Conservation (phyloP, 2,113 vertebrate species). For the Cynocephalus volans region DNA sequence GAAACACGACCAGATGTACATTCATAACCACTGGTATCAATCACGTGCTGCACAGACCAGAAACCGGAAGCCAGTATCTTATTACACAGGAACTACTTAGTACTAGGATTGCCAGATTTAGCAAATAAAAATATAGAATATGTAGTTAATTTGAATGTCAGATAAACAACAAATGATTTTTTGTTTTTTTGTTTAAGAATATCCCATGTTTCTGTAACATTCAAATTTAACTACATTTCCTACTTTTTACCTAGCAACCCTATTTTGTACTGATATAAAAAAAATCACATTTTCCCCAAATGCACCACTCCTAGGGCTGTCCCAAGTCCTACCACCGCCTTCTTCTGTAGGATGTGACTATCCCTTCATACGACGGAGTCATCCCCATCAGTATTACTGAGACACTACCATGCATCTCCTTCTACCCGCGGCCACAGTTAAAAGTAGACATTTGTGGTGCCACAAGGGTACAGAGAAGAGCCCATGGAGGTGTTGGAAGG, state of each 20-base stretch:
- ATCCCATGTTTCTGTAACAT: background rate
- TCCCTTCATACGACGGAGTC: background rate
- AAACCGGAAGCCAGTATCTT: background rate
- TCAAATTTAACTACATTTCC: background rate
- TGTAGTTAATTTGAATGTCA: background rate
- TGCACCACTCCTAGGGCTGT: background rate
- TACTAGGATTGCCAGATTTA: background rate
- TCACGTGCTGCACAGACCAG: background rate
- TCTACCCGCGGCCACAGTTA: background rate
- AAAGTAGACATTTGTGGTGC: background rate
- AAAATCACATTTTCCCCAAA: background rate
- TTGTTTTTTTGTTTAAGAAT: background rate
- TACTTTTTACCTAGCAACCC: background rate
- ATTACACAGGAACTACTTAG: no score
- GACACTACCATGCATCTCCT: background rate
- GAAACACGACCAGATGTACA: background rate
- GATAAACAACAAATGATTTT: background rate
- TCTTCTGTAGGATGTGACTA: background rate
- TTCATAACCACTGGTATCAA: background rate
- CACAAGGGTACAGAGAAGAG: no score
- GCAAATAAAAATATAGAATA: background rate
- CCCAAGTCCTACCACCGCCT: rapidly evolving
- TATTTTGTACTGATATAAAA: background rate
- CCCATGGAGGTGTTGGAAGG: background rate
- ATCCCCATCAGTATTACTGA: no score